phyloP scores from a whole-genome alignment of 2,888 invertebrate genomes.

The Antheraea assamensis region DNA sequence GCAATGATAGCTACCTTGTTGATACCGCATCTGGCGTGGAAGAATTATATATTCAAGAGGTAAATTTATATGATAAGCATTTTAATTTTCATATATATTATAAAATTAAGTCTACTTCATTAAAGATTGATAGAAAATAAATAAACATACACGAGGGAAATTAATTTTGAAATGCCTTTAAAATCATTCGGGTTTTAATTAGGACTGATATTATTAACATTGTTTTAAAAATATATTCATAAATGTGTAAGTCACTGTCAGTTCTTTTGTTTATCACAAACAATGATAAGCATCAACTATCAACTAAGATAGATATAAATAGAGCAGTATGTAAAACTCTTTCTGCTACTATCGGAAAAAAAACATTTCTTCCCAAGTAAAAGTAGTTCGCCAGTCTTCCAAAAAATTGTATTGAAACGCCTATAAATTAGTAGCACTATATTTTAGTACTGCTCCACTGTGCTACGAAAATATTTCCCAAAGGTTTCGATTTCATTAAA shows the following conservation, averaged over 20 bases:
- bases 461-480: too few species aligned
- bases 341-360: neutral
- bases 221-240: too few species aligned
- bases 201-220: too few species aligned
- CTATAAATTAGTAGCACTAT: too few species aligned
- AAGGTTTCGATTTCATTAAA: too few species aligned
- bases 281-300: neutral
- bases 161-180: too few species aligned
- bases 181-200: too few species aligned
- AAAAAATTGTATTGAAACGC: neutral
- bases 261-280: neutral
- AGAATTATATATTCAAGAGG: slow-evolving; percentile 67
- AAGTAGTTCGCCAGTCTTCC: neutral
- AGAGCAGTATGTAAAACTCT: neutral
- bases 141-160: too few species aligned
- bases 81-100: too few species aligned
- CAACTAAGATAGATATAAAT: neutral
- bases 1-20: slow-evolving; percentile 58
- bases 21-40: slow-evolving; percentile 45
- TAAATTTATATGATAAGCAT: slow-evolving; percentile 34
- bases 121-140: too few species aligned
- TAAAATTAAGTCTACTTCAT: neutral
- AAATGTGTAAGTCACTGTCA: too few species aligned
- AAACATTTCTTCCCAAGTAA: neutral
- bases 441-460: too few species aligned